Base-by-base conservation (phyloP, 2,888 invertebrate genomes). In the Ornithoptera priamus region DNA sequence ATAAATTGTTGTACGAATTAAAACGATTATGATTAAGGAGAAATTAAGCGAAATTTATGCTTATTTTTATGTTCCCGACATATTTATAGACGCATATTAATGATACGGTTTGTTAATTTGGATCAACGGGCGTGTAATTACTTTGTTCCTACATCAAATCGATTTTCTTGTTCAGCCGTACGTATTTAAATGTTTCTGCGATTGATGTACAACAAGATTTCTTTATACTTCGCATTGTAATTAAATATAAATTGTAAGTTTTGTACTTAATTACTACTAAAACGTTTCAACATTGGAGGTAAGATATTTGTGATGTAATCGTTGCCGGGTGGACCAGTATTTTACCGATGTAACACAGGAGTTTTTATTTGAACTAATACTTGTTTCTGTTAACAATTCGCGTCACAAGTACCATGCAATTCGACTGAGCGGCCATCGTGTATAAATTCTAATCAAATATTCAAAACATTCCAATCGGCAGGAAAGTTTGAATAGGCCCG, bases 71-170 rank as follows among this genome's bases (percentile, higher is more conserved):
- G 71, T 67, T 70, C 53, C 67, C 67, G 70, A 68, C 57, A 68
- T 73, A 72, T 68, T 74, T 75, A 86, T 83, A 78, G 75, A 79
- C 84, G 82, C 86, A 81, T 85, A 85, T 84, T 86, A 81, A 80
- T 83, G 84, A 81, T 80, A 84, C 79, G 82, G 85, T 84, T 84
- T 79, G 84, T 87, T 88, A 85, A 86, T 87, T 83, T 82, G 82
- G 85, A 87, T 86, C 85, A 85, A 86, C 85, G 80, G 81, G 83
- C 83, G 81, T 81, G 82, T 88, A 87, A 89, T 88, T 86, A 87
- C 81, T 80, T 82, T 80, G 82, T 83, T 81, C 79, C 77, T 81
- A 78, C 78, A 79, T 75, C 75, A 78, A 81, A 85, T 79, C 82
- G 80, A 83, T 85, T 85, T 85, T 81, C 83, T 79, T 83, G 84